phyloP scores from a whole-genome alignment of 2,113 vertebrate species.

The Odontophorus gujanensis region DNA sequence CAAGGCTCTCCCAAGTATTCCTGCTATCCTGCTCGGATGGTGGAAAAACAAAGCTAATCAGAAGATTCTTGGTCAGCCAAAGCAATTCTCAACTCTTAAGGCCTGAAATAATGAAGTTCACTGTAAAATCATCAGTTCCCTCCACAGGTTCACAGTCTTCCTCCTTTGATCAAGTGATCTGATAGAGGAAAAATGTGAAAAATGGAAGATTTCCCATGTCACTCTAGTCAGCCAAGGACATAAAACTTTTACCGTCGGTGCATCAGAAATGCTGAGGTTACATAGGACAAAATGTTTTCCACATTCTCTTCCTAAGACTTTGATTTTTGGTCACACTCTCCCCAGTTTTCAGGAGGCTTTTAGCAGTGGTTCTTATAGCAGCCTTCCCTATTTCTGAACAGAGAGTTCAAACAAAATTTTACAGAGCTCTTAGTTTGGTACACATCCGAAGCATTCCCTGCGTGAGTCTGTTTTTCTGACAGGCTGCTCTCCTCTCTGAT shows the following conservation, averaged over 20 bases:
- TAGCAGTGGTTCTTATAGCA: neutral
- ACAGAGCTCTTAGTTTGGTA: neutral
- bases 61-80: slow-evolving; percentile 23
- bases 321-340: neutral
- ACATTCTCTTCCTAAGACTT: neutral
- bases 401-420: neutral
- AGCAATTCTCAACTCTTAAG: neutral
- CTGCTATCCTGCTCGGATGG: slow-evolving; percentile 21
- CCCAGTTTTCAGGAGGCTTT: neutral
- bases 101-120: neutral
- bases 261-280: neutral
- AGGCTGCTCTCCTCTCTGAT: neutral
- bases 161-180: neutral
- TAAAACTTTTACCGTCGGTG: neutral
- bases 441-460: neutral
- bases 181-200: neutral
- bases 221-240: neutral
- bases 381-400: neutral
- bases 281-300: neutral
- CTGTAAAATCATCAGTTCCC: neutral
- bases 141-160: neutral
- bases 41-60: slow-evolving; percentile 32
- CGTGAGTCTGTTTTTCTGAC: neutral
- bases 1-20: slow-evolving; percentile 44
- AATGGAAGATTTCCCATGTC: neutral